Evolutionary conservation across 2,888 invertebrate species (phyloP).

Genomic region (Drosophila setosimentum): DNA sequence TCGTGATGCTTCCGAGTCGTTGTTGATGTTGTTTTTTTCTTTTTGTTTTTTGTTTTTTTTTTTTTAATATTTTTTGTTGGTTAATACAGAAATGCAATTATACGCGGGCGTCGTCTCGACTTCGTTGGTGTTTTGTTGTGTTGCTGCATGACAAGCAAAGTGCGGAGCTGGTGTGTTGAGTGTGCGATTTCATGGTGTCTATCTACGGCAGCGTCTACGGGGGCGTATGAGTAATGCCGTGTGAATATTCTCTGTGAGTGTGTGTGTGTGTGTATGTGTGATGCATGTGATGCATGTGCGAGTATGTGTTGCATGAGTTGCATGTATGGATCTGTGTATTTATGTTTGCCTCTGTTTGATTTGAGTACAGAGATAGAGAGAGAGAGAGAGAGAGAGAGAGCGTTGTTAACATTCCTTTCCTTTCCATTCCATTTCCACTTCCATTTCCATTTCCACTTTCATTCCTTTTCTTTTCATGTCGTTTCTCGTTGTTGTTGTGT

Average conservation of each 20-base stretch:
- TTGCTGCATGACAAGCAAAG: conserved; percentile 80
- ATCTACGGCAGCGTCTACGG: conserved; percentile 37
- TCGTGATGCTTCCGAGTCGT: conserved; percentile 38
- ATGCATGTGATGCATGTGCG: conserved; percentile 16
- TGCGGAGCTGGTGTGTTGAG: conserved; percentile 52
- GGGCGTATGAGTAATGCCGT: conserved; percentile 59
- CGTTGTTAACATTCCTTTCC: conserved; percentile 23
- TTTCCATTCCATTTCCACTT: conserved; percentile 8
- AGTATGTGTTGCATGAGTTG: neutral
- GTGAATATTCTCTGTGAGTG: conserved; percentile 22
- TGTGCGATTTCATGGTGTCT: conserved; percentile 32
- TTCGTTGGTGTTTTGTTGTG: conserved; percentile 72
- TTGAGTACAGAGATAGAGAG: conserved; percentile 7
- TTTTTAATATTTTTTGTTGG: conserved; percentile 1
- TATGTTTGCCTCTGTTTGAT: conserved; percentile 18
- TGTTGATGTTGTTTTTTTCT: conserved; percentile 34
- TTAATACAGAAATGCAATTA: conserved; percentile 80
- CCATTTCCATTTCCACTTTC: conserved; percentile 12
- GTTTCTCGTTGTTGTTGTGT: conserved; percentile 10
- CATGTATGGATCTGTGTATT: conserved; percentile 7
- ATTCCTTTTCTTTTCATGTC: neutral
- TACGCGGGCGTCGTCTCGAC: conserved; percentile 76
- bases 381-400: conserved; percentile 28
- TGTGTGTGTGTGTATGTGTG: conserved; percentile 14
- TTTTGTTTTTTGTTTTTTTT: conserved; percentile 29